Evolutionary conservation across 2,888 invertebrate species (phyloP).

Genomic region (Melitaea athalia): DNA sequence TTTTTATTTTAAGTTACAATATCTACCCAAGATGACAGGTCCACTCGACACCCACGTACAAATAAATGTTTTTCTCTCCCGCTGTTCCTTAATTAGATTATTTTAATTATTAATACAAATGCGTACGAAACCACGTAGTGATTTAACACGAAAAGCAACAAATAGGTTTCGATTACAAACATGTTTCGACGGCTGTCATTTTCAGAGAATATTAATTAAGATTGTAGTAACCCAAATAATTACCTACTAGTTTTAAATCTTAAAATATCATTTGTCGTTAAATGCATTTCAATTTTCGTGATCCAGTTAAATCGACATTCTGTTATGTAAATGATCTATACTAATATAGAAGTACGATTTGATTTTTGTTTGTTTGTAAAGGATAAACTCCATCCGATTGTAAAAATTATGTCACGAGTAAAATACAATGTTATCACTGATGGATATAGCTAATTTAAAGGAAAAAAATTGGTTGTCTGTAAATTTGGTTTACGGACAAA

Average conservation of each 20-base stretch:
- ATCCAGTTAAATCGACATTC: neutral
- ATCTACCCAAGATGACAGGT: conserved; percentile 31
- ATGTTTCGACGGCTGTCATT: neutral
- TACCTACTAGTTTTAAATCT: neutral
- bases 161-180: neutral
- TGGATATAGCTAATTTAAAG: too few species aligned
- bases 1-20: conserved; percentile 36
- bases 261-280: neutral
- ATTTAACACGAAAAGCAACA: neutral
- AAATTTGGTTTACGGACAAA: too few species aligned
- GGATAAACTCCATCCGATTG: too few species aligned
- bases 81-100: conserved; percentile 60
- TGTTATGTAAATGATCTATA: too few species aligned
- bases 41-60: conserved; percentile 61
- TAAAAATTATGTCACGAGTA: too few species aligned
- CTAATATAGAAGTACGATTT: too few species aligned
- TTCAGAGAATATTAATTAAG: neutral
- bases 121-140: neutral
- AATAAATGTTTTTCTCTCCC: conserved; percentile 51
- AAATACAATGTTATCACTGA: too few species aligned
- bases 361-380: too few species aligned
- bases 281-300: neutral
- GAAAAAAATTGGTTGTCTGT: too few species aligned
- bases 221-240: neutral
- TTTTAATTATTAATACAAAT: conserved; percentile 64